A percentile compares a stretch with the other conserved stretches of the same genome.
These are phyloP conservation scores for Epirrhoe alternata DNA, from an alignment of 2,888 invertebrate species.

Conservation along the genomic window DNA sequence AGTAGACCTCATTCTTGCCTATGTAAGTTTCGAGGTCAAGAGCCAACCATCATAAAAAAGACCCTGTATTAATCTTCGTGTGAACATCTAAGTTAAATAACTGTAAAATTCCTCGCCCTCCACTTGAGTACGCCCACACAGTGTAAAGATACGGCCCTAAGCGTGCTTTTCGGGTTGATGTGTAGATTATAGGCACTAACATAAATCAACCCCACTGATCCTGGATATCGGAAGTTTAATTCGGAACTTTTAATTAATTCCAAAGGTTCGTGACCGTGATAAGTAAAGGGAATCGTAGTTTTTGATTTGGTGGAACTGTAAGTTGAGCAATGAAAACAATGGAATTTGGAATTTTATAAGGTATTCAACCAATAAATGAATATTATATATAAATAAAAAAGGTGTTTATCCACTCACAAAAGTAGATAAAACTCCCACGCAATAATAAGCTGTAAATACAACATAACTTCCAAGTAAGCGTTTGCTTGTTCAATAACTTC, in stretches of 20 bases:
- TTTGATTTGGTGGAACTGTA: constrained; percentile 16
- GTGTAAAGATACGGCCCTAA: constrained; percentile 39
- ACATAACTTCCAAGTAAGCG: neutral
- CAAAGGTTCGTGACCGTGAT: constrained; percentile 35
- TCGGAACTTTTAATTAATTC: constrained; percentile 46
- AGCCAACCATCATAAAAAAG: too few species aligned
- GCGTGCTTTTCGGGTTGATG: constrained; percentile 52
- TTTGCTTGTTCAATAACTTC: neutral
- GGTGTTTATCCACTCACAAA: neutral
- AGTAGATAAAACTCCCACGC: neutral
- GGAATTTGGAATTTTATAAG: neutral
- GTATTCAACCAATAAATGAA: neutral
- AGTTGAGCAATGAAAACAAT: constrained; percentile 13
- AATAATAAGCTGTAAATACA: neutral
- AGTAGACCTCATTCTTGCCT: too few species aligned
- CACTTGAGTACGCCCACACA: constrained; percentile 32
- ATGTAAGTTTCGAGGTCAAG: too few species aligned
- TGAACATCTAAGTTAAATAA: too few species aligned
- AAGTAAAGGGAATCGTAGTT: constrained; percentile 31
- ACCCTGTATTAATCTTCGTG: too few species aligned
- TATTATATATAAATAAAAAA: neutral
- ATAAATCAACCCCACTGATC: constrained; percentile 58
- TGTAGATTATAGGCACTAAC: constrained; percentile 55
- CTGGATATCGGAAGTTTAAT: constrained; percentile 48
- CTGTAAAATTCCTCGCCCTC: neutral